Evolutionary conservation across 2,797 vertebrate species (phyloP), one percentile per base, ranked within the genome.

Genomic region (Aplochiton taeniatus): DNA sequence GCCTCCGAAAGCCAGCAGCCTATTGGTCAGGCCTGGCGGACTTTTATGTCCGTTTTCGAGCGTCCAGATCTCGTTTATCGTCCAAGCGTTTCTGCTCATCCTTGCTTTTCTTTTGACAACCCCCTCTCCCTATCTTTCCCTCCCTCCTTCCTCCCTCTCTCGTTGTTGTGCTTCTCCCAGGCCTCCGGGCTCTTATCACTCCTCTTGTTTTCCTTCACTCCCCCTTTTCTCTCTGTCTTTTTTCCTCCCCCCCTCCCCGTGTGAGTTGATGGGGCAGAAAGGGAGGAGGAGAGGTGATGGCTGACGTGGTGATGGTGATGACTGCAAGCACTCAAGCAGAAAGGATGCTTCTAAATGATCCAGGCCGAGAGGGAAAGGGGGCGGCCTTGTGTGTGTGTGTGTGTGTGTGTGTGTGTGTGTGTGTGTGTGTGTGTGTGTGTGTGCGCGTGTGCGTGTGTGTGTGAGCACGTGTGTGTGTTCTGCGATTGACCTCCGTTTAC

Each of bases 311-410:
- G 68, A 85, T 78, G 78, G 76, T 71, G 78, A 83, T 85, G 83
- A 83, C 80, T 83, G 77, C 20, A 73, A 69, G 68, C 76, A 81
- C 73, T 81, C 80, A 69, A 83, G 84, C 81, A 86, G 81, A 87
- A 85, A 79, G 72, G 79, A 88, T 84, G 80, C 75, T 45, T 79
- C 73, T 83, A 85, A 86, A 85, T 85, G 83, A 87, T 82, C 76
- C 7, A 56, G 52, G 63, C 10, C 11, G 31, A 42, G 56, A 14
- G 31, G 31, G 31, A n/a, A n/a, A n/a, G 56, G 13, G 42, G 9
- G 56, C 14, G 41, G 14, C 20, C 55, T 18, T 66, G 65, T 58
- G 61, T 59, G 47, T 53, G 47, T 54, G 61, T 46, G 56, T 55
- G 58, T 58, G 69, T 55, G 50, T 47, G 50, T 55, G 51, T 66